A percentile compares a stretch with the other conserved stretches of the same genome.
Conservation (phyloP, 2,888 invertebrate genomes). For the Hylaea fasciaria region DNA sequence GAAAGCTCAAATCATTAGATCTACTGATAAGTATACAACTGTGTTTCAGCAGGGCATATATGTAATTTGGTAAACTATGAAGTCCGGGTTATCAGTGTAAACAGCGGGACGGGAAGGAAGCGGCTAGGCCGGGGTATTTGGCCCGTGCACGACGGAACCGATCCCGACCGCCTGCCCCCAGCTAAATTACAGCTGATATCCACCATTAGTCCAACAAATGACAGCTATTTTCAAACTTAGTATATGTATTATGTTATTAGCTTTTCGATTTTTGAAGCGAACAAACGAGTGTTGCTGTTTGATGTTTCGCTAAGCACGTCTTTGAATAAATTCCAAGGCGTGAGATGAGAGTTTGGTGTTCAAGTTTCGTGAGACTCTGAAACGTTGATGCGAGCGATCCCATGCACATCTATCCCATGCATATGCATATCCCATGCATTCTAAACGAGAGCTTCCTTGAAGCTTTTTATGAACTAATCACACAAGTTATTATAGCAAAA, state of each 20-base stretch:
- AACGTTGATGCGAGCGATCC: background rate
- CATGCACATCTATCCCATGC: no score
- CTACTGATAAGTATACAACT: background rate
- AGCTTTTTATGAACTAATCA: background rate
- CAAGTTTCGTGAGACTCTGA: background rate
- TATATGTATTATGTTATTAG: no score
- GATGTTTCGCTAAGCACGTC: no score
- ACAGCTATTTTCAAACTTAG: background rate
- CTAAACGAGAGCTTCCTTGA: background rate
- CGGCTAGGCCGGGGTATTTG: slow-evolving; percentile 52
- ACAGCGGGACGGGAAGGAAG: slow-evolving; percentile 51
- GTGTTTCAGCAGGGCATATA: background rate
- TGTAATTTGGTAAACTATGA: slow-evolving; percentile 18
- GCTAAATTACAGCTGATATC: slow-evolving; percentile 27
- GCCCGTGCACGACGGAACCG: slow-evolving; percentile 42
- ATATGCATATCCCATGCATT: no score
- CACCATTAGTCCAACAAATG: slow-evolving; percentile 10
- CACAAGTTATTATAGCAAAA: background rate
- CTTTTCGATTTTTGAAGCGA: no score
- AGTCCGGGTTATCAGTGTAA: slow-evolving; percentile 57
- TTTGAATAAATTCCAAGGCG: no score
- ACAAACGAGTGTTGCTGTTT: no score
- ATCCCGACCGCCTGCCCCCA: slow-evolving; percentile 24
- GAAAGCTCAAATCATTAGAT: background rate
- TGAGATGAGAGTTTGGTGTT: background rate